Percentiles rank a stretch among this genome's conserved stretches.
phyloP scores from a whole-genome alignment of 2,113 vertebrate genomes.

The Talpa occidentalis region DNA sequence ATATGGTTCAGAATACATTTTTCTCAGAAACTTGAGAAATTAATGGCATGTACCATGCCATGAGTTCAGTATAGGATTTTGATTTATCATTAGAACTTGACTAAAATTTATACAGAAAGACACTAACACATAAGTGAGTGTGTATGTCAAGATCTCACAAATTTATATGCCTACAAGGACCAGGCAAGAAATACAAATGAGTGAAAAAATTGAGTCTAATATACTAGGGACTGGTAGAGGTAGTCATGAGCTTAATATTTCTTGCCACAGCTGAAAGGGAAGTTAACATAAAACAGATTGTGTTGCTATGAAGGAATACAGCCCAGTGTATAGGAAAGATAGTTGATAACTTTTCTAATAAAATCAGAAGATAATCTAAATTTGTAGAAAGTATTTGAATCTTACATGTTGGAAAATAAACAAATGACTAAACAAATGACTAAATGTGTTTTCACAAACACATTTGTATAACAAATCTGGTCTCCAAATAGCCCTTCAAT shows the following conservation, averaged over 20 bases:
- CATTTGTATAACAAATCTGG: neutral
- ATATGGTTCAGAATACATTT: neutral
- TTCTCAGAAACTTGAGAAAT: neutral
- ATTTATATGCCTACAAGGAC: neutral
- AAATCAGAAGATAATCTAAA: neutral
- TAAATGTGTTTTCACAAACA: neutral
- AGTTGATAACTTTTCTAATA: constrained; percentile 23
- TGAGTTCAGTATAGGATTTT: neutral
- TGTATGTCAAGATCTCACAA: neutral
- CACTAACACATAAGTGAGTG: neutral
- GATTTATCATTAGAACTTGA: neutral
- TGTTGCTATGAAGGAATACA: neutral
- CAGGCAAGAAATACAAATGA: neutral
- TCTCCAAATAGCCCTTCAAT: neutral
- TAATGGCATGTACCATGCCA: neutral
- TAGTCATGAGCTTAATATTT: neutral
- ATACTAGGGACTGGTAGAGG: neutral
- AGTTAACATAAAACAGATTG: neutral
- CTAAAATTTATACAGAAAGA: neutral
- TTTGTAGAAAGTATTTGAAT: neutral
- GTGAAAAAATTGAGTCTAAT: neutral
- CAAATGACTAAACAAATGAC: neutral
- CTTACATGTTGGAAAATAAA: neutral
- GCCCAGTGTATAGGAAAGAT: neutral
- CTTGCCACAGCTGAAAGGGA: neutral